phyloP scores from a whole-genome alignment of 2,888 invertebrate species.

The Antheraea yamamai region DNA sequence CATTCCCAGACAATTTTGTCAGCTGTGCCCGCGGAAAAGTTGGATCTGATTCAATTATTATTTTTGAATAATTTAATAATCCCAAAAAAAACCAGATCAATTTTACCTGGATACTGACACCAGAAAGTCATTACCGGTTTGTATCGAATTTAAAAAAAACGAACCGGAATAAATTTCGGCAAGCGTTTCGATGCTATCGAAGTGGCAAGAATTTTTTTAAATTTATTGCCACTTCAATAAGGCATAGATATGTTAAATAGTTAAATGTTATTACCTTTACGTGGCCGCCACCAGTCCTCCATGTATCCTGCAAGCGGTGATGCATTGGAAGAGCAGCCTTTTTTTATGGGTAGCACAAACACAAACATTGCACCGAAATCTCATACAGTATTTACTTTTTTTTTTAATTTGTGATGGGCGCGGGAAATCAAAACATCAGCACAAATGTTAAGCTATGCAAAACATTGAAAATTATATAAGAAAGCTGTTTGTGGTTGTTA shows the following conservation, averaged over 20 bases:
- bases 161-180: not conserved
- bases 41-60: not conserved
- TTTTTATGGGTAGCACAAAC: slow-evolving; percentile 82
- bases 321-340: slow-evolving; percentile 89
- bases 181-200: not conserved
- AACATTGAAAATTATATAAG: slow-evolving; percentile 28
- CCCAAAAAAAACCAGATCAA: slow-evolving; percentile 8
- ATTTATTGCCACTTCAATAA: not conserved
- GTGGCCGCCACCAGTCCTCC: slow-evolving; percentile 99
- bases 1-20: not conserved
- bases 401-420: slow-evolving; percentile 26
- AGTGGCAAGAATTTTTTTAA: not conserved
- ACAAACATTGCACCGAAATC: slow-evolving; percentile 79
- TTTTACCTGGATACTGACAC: not conserved
- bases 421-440: slow-evolving; percentile 36
- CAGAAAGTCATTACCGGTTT: slow-evolving; percentile 1
- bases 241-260: slow-evolving; percentile 35
- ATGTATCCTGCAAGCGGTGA: slow-evolving; percentile 97
- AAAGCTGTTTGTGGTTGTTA: not conserved
- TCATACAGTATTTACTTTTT: slow-evolving; percentile 80
- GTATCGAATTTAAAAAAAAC: not conserved
- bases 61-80: not conserved
- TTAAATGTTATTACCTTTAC: slow-evolving; percentile 90
- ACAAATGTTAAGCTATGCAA: slow-evolving; percentile 44
- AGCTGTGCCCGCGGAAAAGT: slow-evolving; percentile 11